Conservation (phyloP, 2,797 vertebrate species). For the Microcaecilia unicolor region DNA sequence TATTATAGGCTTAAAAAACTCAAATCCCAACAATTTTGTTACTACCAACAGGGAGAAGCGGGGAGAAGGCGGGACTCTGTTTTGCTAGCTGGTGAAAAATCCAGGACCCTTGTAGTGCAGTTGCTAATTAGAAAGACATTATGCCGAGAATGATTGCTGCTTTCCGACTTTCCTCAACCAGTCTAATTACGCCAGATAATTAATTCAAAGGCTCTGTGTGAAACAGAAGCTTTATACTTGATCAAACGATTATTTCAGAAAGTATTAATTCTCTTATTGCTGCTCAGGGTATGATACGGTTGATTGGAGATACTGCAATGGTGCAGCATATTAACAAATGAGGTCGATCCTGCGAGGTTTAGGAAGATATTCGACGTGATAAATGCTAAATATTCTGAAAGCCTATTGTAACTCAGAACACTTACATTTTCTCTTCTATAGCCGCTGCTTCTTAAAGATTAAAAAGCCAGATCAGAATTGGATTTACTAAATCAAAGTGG, state of each 20-base stretch:
- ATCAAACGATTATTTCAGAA: constrained; percentile 30
- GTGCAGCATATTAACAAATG: constrained; percentile 19
- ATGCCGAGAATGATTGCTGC: not conserved
- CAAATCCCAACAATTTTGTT: constrained; percentile 5
- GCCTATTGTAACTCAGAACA: too few species aligned
- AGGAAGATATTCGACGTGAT: constrained; percentile 5
- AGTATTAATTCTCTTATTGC: constrained; percentile 18
- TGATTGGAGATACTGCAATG: constrained; percentile 8
- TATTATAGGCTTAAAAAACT: constrained; percentile 7
- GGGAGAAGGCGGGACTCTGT: constrained; percentile 4
- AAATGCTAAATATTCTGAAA: constrained; percentile 8
- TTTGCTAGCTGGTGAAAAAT: too few species aligned
- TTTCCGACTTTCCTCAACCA: constrained; percentile 16
- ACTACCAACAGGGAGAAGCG: constrained; percentile 5
- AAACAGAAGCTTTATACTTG: constrained; percentile 11
- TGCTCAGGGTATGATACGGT: not conserved
- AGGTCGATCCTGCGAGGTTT: constrained; percentile 7
- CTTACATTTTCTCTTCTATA: too few species aligned
- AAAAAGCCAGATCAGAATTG: too few species aligned
- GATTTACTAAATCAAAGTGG: too few species aligned
- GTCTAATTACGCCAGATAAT: constrained; percentile 25
- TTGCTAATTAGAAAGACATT: constrained; percentile 23
- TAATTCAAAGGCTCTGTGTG: constrained; percentile 12
- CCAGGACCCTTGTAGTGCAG: not conserved
- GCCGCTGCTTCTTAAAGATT: too few species aligned